Base-by-base conservation (phyloP, 2,888 invertebrate genomes). In the Odontocerum albicorne region DNA sequence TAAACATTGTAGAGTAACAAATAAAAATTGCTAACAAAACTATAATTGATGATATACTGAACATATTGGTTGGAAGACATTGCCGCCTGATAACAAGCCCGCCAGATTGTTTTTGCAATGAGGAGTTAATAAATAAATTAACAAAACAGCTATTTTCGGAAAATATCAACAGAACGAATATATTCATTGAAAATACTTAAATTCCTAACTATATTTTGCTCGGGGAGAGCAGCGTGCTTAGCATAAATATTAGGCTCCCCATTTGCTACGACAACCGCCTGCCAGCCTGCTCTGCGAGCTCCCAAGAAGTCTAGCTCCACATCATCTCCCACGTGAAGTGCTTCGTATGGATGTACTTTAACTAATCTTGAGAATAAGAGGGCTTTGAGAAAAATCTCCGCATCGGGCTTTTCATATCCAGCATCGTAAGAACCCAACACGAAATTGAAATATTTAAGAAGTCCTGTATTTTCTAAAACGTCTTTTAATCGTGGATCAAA, bases 321-420 rank as follows among this genome's bases (percentile, higher is more conserved):
- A 61, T 86, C 84, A 72, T 96, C 91, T 1, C 96, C 95, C 44
- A 96, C 79, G 67, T 96, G 96, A 2, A 93, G 68, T 49, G 89
- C 87, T 64, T 91, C 82, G 1, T 74, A 66, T 0, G 88, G 80
- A 47, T 72, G 67, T 1, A 84, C 64, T 35, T 69, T 59, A 2
- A 65, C 51, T 16, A 76, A 62, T 8, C 73, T 70, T 4, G 81
- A 78, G 49, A 66, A 66, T 22, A 73, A 65, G 65, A 86, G 68
- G 17, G 88, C 88, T 66, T 75, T 66, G 59, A 81, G 64, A 66
- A 92, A 96, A 64, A 95, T 92, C 57, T 74, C 74, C 32, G 73
- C 67, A 66, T 86, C 78, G 1, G 96, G 95, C 68, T 96, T 96
- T 64, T 84, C 85, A 54, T 75, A 75, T 21, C 87, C 86, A 45